Evolutionary conservation across 2,113 vertebrate genomes (phyloP), one percentile per base, ranked within the genome.

Genomic region (Noctilio leporinus): DNA sequence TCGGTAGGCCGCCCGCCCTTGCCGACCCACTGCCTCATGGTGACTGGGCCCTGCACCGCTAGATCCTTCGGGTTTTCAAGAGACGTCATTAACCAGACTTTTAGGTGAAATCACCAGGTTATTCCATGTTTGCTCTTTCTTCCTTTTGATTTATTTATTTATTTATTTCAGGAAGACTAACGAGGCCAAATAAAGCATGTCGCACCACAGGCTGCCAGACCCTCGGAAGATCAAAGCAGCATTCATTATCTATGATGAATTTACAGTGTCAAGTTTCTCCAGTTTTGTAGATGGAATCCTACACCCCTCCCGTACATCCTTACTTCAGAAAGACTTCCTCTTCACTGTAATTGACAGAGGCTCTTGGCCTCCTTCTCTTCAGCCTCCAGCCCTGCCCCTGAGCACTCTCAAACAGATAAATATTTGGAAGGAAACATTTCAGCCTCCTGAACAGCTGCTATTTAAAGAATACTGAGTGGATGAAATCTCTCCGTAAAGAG

Each of bases 391-490:
- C 75, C 67, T 78, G 35, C 69, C 76, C 85, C 86, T 24, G 76
- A 89, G 93, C 35, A 89, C 88, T 95, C 75, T 95, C 33, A 83
- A 89, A 76, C 10, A 75, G 80, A 95, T 95, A 97, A 96, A 95
- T 93, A 97, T 95, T 95, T 93, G 76, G 26, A 92, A 86, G 75
- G 59, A 92, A 96, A 84, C 80, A 95, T 89, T 92, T 96, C 87
- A 78, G 76, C 57, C 70, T 75, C 65, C 40, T 4, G 67, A 94
- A 72, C 33, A 35, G 91, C 45, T 67, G 90, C 94, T 92, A 94
- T 73, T 95, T 93, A 96, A 94, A 76, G 80, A 38, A 24, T 28
- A 80, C 22, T 2, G 53, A 83, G 55, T 33, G 33, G 55, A 65
- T 76, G 84, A 55, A 69, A 73, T 81, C 38, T 43, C 43, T 85